Base-by-base conservation (phyloP, 2,797 vertebrate species). In the Artibeus lituratus region DNA sequence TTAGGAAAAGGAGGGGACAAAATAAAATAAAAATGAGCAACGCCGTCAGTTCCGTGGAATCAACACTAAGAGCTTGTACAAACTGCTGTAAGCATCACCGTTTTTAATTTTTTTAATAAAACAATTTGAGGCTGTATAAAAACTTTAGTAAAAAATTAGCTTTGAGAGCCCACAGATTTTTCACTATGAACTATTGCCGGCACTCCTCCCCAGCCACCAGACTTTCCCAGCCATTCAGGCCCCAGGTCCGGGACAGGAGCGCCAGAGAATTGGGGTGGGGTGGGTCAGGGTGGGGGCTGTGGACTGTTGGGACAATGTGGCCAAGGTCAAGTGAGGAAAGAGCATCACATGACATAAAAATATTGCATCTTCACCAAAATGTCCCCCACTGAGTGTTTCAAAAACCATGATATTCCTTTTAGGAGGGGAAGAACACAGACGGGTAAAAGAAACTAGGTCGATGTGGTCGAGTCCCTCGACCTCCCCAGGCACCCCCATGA, bases 91-190 rank as follows among this genome's bases (percentile, higher is more conserved):
- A 98, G 99, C 99, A 98, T 99, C 98, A 99, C 97, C 96, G 70
- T 97, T 98, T 99, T 98, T 98, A 98, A 98, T 96, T 98, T 97
- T 98, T 98, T 98, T 99, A 99, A 99, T 99, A 99, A 99, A 99
- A 99, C 98, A 98, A 98, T 98, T 99, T 98, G 99, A 99, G 98
- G 99, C 98, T 99, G 99, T 99, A 99, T 99, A 98, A 99, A 99
- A 99, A 99, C 98, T 98, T 98, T 98, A 98, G 98, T 99, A 98
- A 98, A 99, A 99, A 98, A 98, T 98, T 98, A 98, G 98, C 98
- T 98, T 98, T 97, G 98, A 98, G 98, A 98, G 95, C 97, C 98
- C 98, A 98, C 97, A 86, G 98, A 95, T 98, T 98, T 98, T 98
- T 93, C 83, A 97, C 98, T 98, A 95, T 96, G 88, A 98, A 97